Conservation (phyloP, 37 sponge, comb jelly and placozoan genomes). For the Oopsacas minuta region DNA sequence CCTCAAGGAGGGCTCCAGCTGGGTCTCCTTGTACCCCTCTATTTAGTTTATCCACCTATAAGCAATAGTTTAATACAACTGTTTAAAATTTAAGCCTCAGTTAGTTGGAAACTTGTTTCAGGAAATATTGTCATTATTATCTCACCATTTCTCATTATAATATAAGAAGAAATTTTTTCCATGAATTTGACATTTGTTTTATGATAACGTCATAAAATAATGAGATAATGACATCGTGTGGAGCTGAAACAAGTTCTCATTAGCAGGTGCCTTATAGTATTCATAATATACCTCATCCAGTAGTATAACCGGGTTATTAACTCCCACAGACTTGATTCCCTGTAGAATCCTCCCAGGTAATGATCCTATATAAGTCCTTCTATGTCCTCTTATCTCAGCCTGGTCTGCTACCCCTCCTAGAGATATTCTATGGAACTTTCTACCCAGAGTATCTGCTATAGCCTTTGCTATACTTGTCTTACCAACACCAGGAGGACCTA, state of each 20-base stretch:
- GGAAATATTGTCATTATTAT: too few species aligned
- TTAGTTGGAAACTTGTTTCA: too few species aligned
- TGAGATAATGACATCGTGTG: too few species aligned
- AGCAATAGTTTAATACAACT: too few species aligned
- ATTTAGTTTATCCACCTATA: constrained; percentile 23
- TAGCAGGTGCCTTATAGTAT: too few species aligned
- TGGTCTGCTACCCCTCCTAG: constrained; percentile 80
- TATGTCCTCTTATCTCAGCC: constrained; percentile 75
- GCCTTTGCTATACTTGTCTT: constrained; percentile 81
- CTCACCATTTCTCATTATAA: too few species aligned
- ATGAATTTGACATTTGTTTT: too few species aligned
- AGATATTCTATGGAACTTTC: constrained; percentile 71
- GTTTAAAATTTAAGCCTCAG: too few species aligned
- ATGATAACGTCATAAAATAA: too few species aligned
- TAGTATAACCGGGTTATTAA: constrained; percentile 76
- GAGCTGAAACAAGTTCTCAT: too few species aligned
- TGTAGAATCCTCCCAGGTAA: constrained; percentile 69
- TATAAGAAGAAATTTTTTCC: too few species aligned
- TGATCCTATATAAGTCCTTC: constrained; percentile 78
- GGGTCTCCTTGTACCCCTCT: constrained; percentile 72
- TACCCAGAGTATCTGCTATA: constrained; percentile 60
- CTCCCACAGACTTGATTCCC: constrained; percentile 51
- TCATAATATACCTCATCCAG: constrained; percentile 83
- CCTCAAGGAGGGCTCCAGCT: constrained; percentile 81
- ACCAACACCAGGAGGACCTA: constrained; percentile 83